Evolutionary conservation across 2,888 invertebrate species (phyloP), one percentile per base, ranked within the genome.

Genomic region (Netelia inedita): DNA sequence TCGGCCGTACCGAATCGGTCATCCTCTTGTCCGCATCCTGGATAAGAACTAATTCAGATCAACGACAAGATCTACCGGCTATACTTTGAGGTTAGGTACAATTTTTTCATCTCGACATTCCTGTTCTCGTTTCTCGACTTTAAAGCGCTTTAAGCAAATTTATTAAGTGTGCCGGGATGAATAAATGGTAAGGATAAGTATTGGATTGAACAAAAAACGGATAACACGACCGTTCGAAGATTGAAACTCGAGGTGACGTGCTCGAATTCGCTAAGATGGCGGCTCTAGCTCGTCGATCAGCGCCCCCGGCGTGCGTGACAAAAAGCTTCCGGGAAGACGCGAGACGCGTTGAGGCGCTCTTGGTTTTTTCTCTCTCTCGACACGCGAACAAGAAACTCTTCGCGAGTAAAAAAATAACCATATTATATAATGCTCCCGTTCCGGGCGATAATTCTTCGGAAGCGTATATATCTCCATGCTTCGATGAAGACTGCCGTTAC

Each of bases 401-500:
- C 10, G 46, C 46, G 46, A 46, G 14, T 14, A 46, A 10, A 46
- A 46, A 46, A 46, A 14, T 46, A 46, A 46, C 46, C 6, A 46
- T 10, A 46, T 46, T 46, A 46, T 35, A 35, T 46, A 46, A 46
- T 46, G 10, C 11, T 14, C 11, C 46, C 46, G 46, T 46, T 46
- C 46, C 46, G 14, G 11, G 46, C 46, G 23, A 50, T 9, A n/a
- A 28, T 53, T 16, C 16, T 69, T 69, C 16, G 43, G 59, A 21
- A 66, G 43, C 73, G 9, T 46, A 46, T 8, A 57, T 46, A 53
- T 66, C 23, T 50, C 10, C 59, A 59, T 53, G 55, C 65, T 82
- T 78, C 68, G 43, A 82, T 59, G 59, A 69, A n/a, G 55, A 66
- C n/a, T 10, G 9, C 75, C 75, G 75, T 75, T 75, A 66, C 55